Base-by-base conservation (phyloP, 2,888 invertebrate species). In the Bruchidius siliquastri region DNA sequence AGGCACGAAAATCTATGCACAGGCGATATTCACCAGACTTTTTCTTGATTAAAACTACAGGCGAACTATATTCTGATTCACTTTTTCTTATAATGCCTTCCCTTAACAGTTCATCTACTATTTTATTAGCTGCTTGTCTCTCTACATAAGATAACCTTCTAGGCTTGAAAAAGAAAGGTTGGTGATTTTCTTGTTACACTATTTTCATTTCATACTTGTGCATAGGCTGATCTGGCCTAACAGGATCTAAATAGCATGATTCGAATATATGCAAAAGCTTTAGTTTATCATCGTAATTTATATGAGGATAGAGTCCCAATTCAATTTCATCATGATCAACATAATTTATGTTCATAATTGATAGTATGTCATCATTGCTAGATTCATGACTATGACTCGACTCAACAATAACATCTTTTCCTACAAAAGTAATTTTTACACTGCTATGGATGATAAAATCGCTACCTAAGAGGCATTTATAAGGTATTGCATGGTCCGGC, bases 1-100 rank as follows among this genome's bases (percentile, higher is more conserved):
- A 22, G 20, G 69, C 30, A n/a, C 22, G 69, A 69, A 69, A 69
- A 69, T 69, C 69, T 69, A 69, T 30, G 22, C 69, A 22, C 20
- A 69, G 20, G 20, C 69, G 69, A 22, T 69, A 69, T 20, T 69
- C 69, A 18, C 69, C 69, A 49, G 8, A 13, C 49, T 49, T 49
- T 13, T 49, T 49, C 49, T 49, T 49, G 18, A 1, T 18, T 49
- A 26, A 26, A 8, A 26, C 18, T 18, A 49, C 49, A 18, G 49
- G 8, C 1, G 49, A 49, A 13, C 49, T 49, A 49, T 49, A 49
- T 13, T 49, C 18, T 4, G 49, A 49, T 18, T 49, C 49, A 49
- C 49, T 49, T 18, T 18, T 49, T 13, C 49, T 49, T 13, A 49
- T 49, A 49, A 8, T 49, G 8, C 13, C 18, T 13, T 49, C 49